Base-by-base conservation (phyloP, 2,113 vertebrate genomes). In the Nicator chloris region DNA sequence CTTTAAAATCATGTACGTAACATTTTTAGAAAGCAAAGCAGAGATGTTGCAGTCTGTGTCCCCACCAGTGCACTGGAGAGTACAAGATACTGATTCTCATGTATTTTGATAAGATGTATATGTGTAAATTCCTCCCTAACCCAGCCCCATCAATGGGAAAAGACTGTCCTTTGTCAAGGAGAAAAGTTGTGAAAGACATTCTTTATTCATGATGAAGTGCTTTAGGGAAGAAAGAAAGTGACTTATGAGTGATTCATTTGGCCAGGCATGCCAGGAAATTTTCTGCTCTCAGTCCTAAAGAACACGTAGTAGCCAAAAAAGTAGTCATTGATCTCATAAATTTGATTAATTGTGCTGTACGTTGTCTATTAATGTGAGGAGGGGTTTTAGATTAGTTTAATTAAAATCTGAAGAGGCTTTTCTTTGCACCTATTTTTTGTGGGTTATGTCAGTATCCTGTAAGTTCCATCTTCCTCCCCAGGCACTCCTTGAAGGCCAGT, bases 111-210 rank as follows among this genome's bases (percentile, higher is more conserved):
- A 65, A 86, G 79, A 97, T 26, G 45, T 93, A 21, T 59, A 70
- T 50, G 73, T 86, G 54, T 90, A 90, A 80, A 76, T 94, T 84
- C 65, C 73, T 68, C 56, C 49, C 39, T 85, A 70, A 69, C 54
- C 53, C 13, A 6, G 59, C 56, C 40, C 31, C 70, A 73, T 81
- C 72, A 76, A 44, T 90, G 75, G 77, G 93, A 91, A 84, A 88
- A 93, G 75, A 86, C 26, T 82, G 76, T 82, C 45, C 88, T 96
- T 94, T 96, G 91, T 96, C 91, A 83, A 83, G 85, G 60, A 94
- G 69, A 82, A 92, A 91, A 82, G 31, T 95, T 96, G 71, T 97
- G 95, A 97, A 96, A 93, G 96, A 82, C 90, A 50, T 86, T 97
- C 90, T 95, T 97, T 97, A 96, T 96, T 90, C 4, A 1, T 90